Conservation (phyloP, 2,888 invertebrate genomes). For the Sinhomidia bicolor region DNA sequence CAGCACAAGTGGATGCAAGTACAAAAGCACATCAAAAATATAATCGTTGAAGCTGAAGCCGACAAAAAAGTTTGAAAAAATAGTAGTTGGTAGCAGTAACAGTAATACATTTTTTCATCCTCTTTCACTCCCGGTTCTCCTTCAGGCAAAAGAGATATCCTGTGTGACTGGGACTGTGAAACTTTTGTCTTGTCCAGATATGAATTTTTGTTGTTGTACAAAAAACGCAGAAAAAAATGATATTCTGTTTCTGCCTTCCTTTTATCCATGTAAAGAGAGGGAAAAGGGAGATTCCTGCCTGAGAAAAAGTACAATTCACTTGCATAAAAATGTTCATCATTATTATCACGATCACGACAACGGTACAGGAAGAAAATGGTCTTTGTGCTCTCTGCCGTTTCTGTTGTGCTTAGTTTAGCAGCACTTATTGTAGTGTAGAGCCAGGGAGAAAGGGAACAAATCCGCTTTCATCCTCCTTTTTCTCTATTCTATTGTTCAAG, state of each 20-base stretch:
- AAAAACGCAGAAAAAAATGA: not conserved
- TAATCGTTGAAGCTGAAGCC: not conserved
- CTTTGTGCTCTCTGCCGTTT: conserved; percentile 10
- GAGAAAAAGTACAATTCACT: conserved; percentile 7
- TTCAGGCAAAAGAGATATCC: conserved; percentile 14
- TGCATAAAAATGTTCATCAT: conserved; percentile 26
- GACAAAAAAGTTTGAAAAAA: not conserved
- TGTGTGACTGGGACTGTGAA: conserved; percentile 4
- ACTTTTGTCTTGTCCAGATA: conserved; percentile 12
- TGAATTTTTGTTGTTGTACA: not conserved
- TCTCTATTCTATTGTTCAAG: not conserved
- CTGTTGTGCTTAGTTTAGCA: conserved; percentile 32
- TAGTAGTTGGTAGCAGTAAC: not conserved
- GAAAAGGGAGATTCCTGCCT: not conserved
- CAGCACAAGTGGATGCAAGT: not conserved
- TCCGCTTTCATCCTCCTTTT: conserved; percentile 6
- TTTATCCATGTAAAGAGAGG: not conserved
- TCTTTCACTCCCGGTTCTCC: not conserved
- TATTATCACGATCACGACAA: not conserved
- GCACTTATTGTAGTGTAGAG: conserved; percentile 8
- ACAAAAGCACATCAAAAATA: not conserved
- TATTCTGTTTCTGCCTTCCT: conserved; percentile 3
- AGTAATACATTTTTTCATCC: not conserved
- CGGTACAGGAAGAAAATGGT: not conserved
- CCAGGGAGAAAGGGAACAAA: conserved; percentile 9